A percentile compares a stretch with the other conserved stretches of the same genome.
Evolutionary conservation across 2,113 vertebrate genomes (phyloP).

Genomic region (Mionectes macconnelli): DNA sequence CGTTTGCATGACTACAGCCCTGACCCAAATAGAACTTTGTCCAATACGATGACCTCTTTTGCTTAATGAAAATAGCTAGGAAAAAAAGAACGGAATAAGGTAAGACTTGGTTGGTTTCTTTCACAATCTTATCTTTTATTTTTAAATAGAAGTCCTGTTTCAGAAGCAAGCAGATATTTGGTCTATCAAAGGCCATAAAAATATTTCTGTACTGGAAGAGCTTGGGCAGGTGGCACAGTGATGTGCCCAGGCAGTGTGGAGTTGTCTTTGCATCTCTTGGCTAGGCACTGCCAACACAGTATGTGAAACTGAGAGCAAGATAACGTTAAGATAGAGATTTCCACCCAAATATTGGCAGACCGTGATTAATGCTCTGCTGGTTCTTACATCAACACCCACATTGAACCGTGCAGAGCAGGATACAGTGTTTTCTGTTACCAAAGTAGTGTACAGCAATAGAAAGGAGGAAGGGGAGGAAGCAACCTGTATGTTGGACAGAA

Average conservation of each 20-base stretch:
- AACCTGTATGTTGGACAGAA: neutral
- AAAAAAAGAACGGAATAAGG: neutral
- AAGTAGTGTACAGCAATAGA: neutral
- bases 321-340: neutral
- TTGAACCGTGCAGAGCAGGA: neutral
- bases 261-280: neutral
- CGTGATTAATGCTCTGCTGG: neutral
- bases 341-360: neutral
- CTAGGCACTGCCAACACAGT: neutral
- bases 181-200: neutral
- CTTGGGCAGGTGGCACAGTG: accelerated
- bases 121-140: constrained; percentile 17
- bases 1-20: neutral
- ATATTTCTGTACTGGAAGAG: neutral
- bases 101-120: neutral
- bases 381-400: neutral
- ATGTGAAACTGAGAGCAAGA: neutral
- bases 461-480: neutral
- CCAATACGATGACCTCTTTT: neutral
- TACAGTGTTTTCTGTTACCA: neutral
- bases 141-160: constrained; percentile 1
- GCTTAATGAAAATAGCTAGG: neutral
- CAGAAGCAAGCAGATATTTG: neutral
- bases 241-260: neutral
- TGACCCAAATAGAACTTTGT: neutral